phyloP scores from a whole-genome alignment of 2,113 vertebrate genomes.

The Paradoxurus hermaphroditus region DNA sequence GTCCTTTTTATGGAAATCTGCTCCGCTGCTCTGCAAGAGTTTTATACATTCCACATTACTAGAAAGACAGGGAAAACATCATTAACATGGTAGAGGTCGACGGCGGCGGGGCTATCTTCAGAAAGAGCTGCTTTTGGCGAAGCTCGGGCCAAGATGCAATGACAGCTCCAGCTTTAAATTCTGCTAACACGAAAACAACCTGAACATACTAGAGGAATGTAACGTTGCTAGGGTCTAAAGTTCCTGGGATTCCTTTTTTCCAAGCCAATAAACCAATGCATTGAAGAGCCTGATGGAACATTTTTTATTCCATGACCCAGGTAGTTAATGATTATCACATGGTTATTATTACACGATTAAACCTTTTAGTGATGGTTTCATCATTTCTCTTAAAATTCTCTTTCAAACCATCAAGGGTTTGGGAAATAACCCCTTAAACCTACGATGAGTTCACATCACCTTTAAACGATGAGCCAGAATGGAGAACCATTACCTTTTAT shows the following conservation, averaged over 20 bases:
- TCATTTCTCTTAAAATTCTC: slow-evolving; percentile 26
- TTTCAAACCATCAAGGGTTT: slow-evolving; percentile 41
- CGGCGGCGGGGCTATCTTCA: not conserved
- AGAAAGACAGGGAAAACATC: slow-evolving; percentile 78
- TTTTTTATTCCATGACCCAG: not conserved
- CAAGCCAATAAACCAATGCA: slow-evolving; percentile 10
- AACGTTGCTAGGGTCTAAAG: not conserved
- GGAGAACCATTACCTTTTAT: slow-evolving; percentile 15
- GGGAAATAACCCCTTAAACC: slow-evolving; percentile 56
- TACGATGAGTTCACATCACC: slow-evolving; percentile 12
- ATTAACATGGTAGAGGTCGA: slow-evolving; percentile 56
- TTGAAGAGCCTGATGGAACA: not conserved
- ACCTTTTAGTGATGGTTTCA: not conserved
- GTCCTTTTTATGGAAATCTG: slow-evolving; percentile 95
- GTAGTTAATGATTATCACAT: not conserved
- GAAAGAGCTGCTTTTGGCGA: not conserved
- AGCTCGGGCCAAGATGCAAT: not conserved
- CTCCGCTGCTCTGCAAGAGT: slow-evolving; percentile 94
- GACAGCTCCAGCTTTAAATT: not conserved
- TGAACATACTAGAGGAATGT: not conserved
- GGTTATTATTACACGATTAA: not conserved
- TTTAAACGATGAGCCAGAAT: slow-evolving; percentile 32
- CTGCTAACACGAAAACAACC: not conserved
- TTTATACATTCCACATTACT: slow-evolving; percentile 98
- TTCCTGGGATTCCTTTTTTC: not conserved